Evolutionary conservation across 2,113 vertebrate genomes (phyloP).

Genomic region (Ceratotherium simum): DNA sequence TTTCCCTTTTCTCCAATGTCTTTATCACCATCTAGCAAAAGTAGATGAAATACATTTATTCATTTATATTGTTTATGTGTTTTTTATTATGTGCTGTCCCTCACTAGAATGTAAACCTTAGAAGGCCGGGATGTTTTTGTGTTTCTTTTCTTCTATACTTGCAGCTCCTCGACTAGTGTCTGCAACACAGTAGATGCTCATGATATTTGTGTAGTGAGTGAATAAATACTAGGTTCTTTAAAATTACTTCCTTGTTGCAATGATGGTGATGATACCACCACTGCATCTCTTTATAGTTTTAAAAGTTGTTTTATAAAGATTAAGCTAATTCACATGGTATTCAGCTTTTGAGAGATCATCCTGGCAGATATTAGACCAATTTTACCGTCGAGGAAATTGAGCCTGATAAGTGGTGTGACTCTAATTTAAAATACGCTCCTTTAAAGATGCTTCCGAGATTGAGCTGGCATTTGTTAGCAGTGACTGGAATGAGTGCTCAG

Average conservation of each 20-base stretch:
- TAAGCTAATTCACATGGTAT: background rate
- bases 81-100: background rate
- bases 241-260: background rate
- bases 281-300: constrained; percentile 4
- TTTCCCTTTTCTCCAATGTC: background rate
- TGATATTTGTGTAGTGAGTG: background rate
- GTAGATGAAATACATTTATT: background rate
- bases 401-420: background rate
- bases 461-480: background rate
- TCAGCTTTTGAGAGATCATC: constrained; percentile 29
- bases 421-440: background rate
- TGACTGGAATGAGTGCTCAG: background rate
- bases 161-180: background rate
- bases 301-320: constrained; percentile 18
- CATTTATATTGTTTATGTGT: background rate
- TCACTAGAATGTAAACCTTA: background rate
- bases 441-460: background rate
- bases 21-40: background rate
- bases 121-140: background rate
- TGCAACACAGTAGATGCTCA: background rate
- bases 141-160: background rate
- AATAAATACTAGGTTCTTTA: background rate
- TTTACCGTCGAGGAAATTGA: background rate
- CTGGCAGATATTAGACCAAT: background rate
- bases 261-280: background rate